Evolutionary conservation across 2,888 invertebrate genomes (phyloP).

Genomic region (Protodeltote pygarga): DNA sequence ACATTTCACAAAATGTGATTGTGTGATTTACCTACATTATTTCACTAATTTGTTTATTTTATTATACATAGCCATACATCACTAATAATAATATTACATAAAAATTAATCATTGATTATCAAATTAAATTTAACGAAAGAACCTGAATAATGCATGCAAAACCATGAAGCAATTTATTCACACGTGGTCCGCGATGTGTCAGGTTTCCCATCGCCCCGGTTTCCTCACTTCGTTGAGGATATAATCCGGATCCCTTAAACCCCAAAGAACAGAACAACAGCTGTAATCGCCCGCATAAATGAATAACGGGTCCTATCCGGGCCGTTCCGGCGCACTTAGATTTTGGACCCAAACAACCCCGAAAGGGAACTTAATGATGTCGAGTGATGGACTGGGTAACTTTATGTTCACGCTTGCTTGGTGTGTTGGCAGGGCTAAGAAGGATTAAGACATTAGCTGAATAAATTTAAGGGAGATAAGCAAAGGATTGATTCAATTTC

Average conservation of each 20-base stretch:
- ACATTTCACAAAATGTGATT: no score
- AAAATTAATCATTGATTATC: no score
- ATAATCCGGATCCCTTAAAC: conserved; percentile 43
- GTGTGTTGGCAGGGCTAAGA: no score
- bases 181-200: conserved; percentile 5
- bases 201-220: conserved; percentile 1
- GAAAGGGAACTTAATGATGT: conserved; percentile 29
- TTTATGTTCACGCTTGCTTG: conserved; percentile 8
- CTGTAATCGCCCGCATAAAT: conserved; percentile 53
- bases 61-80: no score
- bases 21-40: no score
- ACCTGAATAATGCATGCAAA: conserved; percentile 22
- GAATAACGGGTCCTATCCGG: conserved; percentile 38
- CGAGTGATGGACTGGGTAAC: conserved; percentile 31
- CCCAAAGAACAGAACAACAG: conserved; percentile 49
- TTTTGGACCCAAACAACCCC: conserved; percentile 32
- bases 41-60: no score
- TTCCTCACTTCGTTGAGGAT: conserved; percentile 26
- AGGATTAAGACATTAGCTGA: no score
- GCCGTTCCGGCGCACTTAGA: conserved; percentile 29
- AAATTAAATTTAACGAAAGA: no score
- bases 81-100: no score
- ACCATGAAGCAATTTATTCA: conserved; percentile 32
- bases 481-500: no score
- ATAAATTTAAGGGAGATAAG: no score